Evolutionary conservation across 2,797 vertebrate species (phyloP).

Genomic region (Hapalemur alaotrensis): DNA sequence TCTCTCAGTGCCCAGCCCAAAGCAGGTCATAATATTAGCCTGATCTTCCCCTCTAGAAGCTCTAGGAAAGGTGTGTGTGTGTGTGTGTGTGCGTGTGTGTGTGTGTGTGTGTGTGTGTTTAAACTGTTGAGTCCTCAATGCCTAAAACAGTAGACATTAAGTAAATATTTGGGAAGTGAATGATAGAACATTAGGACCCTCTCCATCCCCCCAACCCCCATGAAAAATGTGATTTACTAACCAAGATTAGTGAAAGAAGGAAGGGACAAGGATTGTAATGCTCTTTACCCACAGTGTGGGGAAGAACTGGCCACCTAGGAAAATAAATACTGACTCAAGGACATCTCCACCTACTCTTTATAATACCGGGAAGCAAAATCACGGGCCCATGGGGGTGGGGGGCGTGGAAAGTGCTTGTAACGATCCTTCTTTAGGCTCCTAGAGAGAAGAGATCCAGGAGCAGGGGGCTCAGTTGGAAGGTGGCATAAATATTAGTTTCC

Average conservation of each 20-base stretch:
- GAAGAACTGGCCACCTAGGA: neutral
- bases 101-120: neutral
- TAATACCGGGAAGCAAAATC: neutral
- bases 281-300: neutral
- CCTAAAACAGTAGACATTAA: neutral
- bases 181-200: neutral
- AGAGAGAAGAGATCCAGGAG: neutral
- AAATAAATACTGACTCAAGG: neutral
- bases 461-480: neutral
- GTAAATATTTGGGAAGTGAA: neutral
- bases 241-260: neutral
- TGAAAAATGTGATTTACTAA: neutral
- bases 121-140: neutral
- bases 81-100: neutral
- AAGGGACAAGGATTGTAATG: neutral
- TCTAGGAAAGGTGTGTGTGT: neutral
- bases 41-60: neutral
- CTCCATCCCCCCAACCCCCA: rapidly evolving
- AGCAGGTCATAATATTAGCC: neutral
- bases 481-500: neutral
- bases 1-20: neutral
- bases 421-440: neutral
- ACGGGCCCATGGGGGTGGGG: rapidly evolving
- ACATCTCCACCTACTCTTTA: neutral
- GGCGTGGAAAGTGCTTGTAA: no score